phyloP scores from a whole-genome alignment of 2,888 invertebrate genomes.

The Nesidiocoris tenuis region DNA sequence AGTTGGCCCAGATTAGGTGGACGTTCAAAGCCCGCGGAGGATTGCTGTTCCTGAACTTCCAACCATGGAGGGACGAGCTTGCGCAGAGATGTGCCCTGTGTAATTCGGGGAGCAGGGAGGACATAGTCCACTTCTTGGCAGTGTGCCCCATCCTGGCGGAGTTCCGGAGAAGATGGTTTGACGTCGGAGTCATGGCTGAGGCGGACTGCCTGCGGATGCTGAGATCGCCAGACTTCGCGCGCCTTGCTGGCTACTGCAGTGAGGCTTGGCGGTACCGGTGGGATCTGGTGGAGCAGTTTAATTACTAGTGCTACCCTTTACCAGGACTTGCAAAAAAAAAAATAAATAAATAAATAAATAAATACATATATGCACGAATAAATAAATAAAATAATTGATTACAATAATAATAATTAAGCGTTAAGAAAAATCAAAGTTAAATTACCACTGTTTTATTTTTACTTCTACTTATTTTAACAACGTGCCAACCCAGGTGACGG shows the following conservation, averaged over 20 bases:
- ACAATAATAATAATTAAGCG: no score
- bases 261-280: background rate
- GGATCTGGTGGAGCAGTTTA: background rate
- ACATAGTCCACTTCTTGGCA: background rate
- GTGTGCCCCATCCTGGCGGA: background rate
- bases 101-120: background rate
- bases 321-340: no score
- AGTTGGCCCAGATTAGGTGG: background rate
- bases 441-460: no score
- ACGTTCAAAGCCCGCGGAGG: background rate
- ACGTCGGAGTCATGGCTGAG: background rate
- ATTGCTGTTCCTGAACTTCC: background rate
- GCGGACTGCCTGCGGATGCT: background rate
- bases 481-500: no score
- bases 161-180: background rate
- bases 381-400: no score
- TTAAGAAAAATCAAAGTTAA: no score
- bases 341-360: no score
- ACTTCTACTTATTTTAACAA: no score
- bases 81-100: background rate
- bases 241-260: background rate
- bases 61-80: background rate
- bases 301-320: no score
- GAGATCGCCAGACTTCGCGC: background rate
- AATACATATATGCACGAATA: no score